Percentiles rank a stretch among this genome's conserved stretches.
Evolutionary conservation across 2,113 vertebrate species (phyloP).

Genomic region (Saccopteryx leptura): DNA sequence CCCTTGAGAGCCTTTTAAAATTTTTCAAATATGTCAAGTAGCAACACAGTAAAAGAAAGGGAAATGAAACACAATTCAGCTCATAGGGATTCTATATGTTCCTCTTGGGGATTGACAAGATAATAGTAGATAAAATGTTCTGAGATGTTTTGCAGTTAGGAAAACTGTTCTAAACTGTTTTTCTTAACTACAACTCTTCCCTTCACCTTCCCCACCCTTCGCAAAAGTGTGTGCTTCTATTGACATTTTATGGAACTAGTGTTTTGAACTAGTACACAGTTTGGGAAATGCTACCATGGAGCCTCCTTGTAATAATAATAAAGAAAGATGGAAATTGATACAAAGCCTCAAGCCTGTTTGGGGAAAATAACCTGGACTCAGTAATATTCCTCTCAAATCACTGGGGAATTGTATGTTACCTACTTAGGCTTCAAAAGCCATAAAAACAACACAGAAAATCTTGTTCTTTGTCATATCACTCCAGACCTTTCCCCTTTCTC

Average conservation of each 20-base stretch:
- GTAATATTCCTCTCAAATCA: background rate
- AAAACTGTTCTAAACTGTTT: conserved; percentile 24
- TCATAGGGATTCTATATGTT: background rate
- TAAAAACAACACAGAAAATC: background rate
- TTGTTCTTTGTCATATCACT: background rate
- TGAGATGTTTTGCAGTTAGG: background rate
- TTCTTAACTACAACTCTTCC: background rate
- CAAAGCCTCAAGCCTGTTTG: background rate
- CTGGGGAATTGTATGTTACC: background rate
- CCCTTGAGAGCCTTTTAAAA: background rate
- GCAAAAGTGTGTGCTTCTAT: background rate
- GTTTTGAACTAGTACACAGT: background rate
- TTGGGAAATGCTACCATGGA: background rate
- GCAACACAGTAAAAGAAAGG: background rate
- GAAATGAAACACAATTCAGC: background rate
- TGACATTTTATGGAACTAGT: background rate
- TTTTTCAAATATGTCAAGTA: background rate
- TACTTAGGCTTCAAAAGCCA: background rate
- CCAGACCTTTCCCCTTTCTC: background rate
- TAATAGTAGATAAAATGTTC: background rate
- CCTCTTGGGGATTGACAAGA: background rate
- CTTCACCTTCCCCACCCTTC: too few species aligned
- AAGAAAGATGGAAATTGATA: background rate
- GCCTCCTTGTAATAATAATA: background rate
- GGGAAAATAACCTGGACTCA: conserved; percentile 29